Conservation (phyloP, 1,140 invertebrate species). For the Drosophila oshimai region DNA sequence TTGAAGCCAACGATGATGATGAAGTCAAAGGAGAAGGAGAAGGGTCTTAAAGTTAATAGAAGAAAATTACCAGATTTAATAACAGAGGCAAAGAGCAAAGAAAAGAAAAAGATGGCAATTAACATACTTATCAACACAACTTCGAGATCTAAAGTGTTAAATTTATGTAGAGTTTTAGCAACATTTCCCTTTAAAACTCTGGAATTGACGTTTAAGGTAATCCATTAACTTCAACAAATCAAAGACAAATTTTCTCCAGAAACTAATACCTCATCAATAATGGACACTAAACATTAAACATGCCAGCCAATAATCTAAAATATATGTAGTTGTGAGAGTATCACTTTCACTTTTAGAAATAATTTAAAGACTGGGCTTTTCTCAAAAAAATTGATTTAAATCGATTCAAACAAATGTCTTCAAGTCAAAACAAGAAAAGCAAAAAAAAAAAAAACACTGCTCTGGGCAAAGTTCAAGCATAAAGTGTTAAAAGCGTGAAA, state of each 20-base stretch:
- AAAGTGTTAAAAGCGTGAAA: slow-evolving; percentile 71
- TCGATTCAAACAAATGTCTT: slow-evolving; percentile 44
- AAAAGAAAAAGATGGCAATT: not conserved
- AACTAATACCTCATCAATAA: slow-evolving; percentile 15
- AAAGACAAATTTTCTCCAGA: not conserved
- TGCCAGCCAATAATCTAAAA: slow-evolving; percentile 18
- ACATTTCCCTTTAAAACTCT: too few relatives aligned
- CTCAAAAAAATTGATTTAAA: slow-evolving; percentile 53
- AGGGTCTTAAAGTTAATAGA: slow-evolving; percentile 45
- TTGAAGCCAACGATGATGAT: slow-evolving; percentile 7
- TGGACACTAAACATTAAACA: slow-evolving; percentile 11
- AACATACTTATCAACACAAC: too few relatives aligned
- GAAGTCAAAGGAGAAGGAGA: not conserved
- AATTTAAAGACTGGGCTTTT: slow-evolving; percentile 4
- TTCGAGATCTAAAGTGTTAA: too few relatives aligned
- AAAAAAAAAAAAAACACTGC: slow-evolving; percentile 45
- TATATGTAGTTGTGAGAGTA: not conserved
- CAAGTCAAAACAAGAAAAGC: slow-evolving; percentile 29
- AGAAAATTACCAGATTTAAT: slow-evolving; percentile 9
- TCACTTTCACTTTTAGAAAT: slow-evolving; percentile 35
- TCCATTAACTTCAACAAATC: not conserved
- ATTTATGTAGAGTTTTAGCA: too few relatives aligned
- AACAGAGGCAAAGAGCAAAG: not conserved
- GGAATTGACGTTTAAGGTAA: not conserved
- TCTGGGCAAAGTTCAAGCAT: slow-evolving; percentile 32